Conservation (phyloP, 2,888 invertebrate genomes). For the Leptopilina syphax region DNA sequence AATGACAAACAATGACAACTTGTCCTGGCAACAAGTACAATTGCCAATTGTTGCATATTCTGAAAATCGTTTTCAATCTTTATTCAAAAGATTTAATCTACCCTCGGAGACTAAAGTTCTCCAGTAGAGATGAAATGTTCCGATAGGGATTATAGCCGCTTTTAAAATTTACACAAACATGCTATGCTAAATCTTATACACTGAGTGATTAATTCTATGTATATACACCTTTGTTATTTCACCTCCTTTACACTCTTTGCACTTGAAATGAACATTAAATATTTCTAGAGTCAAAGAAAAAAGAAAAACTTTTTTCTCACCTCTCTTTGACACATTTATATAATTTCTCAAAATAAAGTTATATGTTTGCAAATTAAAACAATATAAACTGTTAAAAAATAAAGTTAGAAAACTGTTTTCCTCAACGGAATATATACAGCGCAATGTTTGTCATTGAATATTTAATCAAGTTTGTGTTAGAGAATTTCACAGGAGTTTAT, state of each 20-base stretch:
- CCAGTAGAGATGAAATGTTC: slow-evolving; percentile 4
- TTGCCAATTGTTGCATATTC: slow-evolving; percentile 9
- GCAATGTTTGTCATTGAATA: slow-evolving; percentile 23
- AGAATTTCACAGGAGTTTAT: slow-evolving; percentile 7
- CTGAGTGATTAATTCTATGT: slow-evolving; percentile 27
- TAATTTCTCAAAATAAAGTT: slow-evolving; percentile 26
- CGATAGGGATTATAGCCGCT: slow-evolving; percentile 21
- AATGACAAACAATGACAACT: slow-evolving; percentile 16
- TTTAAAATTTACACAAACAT: slow-evolving; percentile 26
- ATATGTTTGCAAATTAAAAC: slow-evolving; percentile 19
- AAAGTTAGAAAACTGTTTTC: slow-evolving; percentile 16
- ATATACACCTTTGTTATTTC: slow-evolving; percentile 34
- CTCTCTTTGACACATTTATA: slow-evolving; percentile 15
- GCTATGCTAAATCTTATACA: slow-evolving; percentile 23
- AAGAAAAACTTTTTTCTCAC: slow-evolving; percentile 30
- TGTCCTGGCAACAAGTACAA: slow-evolving; percentile 38
- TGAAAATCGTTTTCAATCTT: slow-evolving; percentile 25
- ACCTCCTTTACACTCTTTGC: slow-evolving; percentile 18
- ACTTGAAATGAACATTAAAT: not conserved
- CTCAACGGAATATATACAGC: not conserved
- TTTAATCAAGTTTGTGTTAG: slow-evolving; percentile 8
- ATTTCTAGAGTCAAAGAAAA: no score
- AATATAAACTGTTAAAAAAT: slow-evolving; percentile 7
- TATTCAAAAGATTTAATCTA: slow-evolving; percentile 37
- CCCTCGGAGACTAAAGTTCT: slow-evolving; percentile 19